Conservation (phyloP, 2,888 invertebrate species). For the Blera fallax region DNA sequence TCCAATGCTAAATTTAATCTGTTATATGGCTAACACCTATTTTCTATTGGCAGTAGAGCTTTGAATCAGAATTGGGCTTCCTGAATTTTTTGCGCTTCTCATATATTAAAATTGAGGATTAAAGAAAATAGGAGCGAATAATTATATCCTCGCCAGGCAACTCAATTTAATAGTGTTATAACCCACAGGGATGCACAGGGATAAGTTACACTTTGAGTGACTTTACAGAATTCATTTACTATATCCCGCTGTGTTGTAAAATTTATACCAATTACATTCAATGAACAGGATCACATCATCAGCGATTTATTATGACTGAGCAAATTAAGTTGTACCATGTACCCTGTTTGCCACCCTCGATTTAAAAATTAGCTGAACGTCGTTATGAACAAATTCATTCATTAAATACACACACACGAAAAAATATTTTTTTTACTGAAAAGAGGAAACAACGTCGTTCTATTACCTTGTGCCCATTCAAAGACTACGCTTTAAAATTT, state of each 20-base stretch:
- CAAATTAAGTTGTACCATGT: slow-evolving; percentile 43
- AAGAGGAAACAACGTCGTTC: neutral
- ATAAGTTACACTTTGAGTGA: neutral
- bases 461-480: neutral
- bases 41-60: no score
- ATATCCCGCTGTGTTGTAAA: neutral
- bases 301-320: slow-evolving; percentile 31
- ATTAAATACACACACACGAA: slow-evolving; percentile 45
- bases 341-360: neutral
- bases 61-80: no score
- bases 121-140: no score
- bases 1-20: no score
- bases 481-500: slow-evolving; percentile 8
- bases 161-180: no score
- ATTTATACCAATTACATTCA: slow-evolving; percentile 6
- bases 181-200: no score
- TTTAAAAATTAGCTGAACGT: slow-evolving; percentile 42
- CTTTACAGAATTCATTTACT: neutral
- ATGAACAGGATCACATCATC: slow-evolving; percentile 11
- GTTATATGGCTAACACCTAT: no score
- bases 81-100: no score
- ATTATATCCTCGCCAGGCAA: no score
- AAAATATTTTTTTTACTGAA: neutral
- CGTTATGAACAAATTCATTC: slow-evolving; percentile 41
- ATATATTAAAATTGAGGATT: no score